Evolutionary conservation across 2,113 vertebrate genomes (phyloP).

Genomic region (Percina caprodes): DNA sequence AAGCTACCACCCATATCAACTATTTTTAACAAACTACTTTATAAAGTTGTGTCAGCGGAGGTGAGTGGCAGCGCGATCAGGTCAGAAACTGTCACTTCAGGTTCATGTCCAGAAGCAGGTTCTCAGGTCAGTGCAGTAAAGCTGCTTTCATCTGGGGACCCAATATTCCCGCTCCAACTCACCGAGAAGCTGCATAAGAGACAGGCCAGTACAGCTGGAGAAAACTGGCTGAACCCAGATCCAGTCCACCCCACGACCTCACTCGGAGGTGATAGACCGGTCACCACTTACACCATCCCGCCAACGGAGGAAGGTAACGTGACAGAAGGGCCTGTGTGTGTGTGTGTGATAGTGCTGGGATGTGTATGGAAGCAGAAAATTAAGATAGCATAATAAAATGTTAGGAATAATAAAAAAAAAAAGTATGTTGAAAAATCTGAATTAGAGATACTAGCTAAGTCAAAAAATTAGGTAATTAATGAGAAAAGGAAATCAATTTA

Average conservation of each 20-base stretch:
- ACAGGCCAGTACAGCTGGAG: background rate
- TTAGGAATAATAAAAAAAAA: background rate
- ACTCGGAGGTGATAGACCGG: background rate
- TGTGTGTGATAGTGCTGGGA: background rate
- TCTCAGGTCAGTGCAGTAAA: background rate
- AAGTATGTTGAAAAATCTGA: background rate
- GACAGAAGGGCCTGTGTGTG: background rate
- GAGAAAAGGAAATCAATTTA: background rate
- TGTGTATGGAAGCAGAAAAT: background rate
- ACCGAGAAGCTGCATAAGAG: too few species aligned
- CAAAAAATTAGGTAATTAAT: background rate
- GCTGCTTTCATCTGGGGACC: background rate
- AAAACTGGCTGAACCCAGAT: background rate
- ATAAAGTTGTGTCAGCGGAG: background rate
- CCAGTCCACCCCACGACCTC: background rate
- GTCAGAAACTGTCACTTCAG: background rate
- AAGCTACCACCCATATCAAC: background rate
- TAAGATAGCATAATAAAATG: background rate
- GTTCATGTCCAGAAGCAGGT: background rate
- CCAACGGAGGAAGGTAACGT: slow-evolving; percentile 37
- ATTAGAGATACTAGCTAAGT: background rate
- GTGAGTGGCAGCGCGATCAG: background rate
- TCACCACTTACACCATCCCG: background rate
- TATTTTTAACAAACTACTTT: background rate
- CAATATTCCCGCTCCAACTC: background rate